Conservation (phyloP, 2,797 vertebrate genomes). For the Halcyon chelicuti region DNA sequence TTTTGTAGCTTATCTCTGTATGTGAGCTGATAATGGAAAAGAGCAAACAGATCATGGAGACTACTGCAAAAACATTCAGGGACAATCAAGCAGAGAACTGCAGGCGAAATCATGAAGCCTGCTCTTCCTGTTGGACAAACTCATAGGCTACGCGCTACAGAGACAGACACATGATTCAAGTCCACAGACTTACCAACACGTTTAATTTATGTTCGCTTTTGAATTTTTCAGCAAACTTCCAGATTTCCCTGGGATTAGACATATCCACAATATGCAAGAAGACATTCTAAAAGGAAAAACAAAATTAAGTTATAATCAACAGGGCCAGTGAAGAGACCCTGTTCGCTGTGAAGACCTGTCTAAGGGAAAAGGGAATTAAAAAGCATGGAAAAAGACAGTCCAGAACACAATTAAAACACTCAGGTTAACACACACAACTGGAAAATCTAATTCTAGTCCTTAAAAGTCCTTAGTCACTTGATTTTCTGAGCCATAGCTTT, state of each 20-base stretch:
- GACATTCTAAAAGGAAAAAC: slow-evolving; percentile 77
- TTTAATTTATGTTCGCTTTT: slow-evolving; percentile 78
- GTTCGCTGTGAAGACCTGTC: background rate
- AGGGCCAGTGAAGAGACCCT: background rate
- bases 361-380: background rate
- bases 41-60: background rate
- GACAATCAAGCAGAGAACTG: background rate
- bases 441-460: background rate
- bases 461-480: background rate
- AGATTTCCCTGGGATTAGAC: slow-evolving; percentile 83
- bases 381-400: background rate
- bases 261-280: slow-evolving; percentile 87
- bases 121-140: background rate
- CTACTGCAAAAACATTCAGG: background rate
- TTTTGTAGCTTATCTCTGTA: background rate
- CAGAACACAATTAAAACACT: background rate
- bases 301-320: background rate
- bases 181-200: slow-evolving; percentile 79
- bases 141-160: background rate
- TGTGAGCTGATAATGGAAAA: background rate
- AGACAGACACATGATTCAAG: background rate
- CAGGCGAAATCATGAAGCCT: background rate
- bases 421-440: background rate
- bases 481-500: background rate
- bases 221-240: slow-evolving; percentile 87